A percentile compares a stretch with the other conserved stretches of the same genome.
Conservation (phyloP, 1,140 invertebrate species). For the Drosophila grimshawi region DNA sequence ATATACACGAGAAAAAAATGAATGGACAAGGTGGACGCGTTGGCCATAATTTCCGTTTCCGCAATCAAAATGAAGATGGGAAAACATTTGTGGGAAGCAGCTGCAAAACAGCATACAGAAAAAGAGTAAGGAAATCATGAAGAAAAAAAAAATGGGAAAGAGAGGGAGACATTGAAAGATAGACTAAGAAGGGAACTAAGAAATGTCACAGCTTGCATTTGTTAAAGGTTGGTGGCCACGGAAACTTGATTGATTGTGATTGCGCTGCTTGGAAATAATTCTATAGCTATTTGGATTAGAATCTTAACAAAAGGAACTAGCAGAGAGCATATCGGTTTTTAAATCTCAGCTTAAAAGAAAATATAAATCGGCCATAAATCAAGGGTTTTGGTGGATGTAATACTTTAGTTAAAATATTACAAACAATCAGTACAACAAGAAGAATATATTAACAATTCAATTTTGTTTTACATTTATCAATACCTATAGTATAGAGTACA, state of each 20-base stretch:
- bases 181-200: neutral
- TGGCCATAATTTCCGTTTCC: constrained; percentile 68
- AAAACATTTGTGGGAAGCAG: constrained; percentile 37
- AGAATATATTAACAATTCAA: no score
- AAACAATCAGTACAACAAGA: no score
- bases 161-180: neutral
- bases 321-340: no score
- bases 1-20: no score
- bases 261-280: constrained; percentile 16
- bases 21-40: constrained; percentile 5
- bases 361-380: no score
- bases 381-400: no score
- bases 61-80: constrained; percentile 57
- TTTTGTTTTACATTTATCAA: no score
- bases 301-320: constrained; percentile 1
- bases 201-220: constrained; percentile 2
- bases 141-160: neutral
- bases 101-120: neutral
- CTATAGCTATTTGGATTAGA: neutral
- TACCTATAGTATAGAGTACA: no score
- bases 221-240: constrained; percentile 5
- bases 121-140: neutral
- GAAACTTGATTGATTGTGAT: constrained; percentile 34
- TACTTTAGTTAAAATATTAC: no score
- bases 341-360: no score